These are phyloP conservation scores for Lepidochrysops patricia DNA, from an alignment of 2,888 invertebrate species.

Conservation along the genomic window DNA sequence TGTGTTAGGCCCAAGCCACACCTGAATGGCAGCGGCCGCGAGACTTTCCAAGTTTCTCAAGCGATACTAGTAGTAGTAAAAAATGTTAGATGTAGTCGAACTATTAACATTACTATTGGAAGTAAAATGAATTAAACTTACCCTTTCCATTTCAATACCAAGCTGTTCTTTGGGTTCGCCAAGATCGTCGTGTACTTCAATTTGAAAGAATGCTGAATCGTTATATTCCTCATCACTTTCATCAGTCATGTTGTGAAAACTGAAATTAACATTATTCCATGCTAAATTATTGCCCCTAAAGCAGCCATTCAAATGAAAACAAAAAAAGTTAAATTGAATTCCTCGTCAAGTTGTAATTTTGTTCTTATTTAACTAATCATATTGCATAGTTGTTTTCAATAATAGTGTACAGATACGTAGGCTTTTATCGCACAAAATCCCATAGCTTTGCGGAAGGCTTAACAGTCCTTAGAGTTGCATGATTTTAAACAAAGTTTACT, in stretches of 20 bases:
- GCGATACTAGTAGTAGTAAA: no score
- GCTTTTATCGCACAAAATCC: constrained; percentile 20
- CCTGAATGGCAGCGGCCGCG: no score
- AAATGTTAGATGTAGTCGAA: no score
- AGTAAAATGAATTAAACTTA: no score
- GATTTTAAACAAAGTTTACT: constrained; percentile 8
- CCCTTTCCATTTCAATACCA: constrained; percentile 82
- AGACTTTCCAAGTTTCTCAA: no score
- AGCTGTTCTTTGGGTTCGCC: constrained; percentile 84
- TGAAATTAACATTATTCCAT: background rate
- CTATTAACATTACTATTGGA: no score
- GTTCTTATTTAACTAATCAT: no score
- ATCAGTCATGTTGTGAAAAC: constrained; percentile 36
- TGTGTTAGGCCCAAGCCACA: no score
- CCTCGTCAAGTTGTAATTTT: no score
- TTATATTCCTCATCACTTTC: constrained; percentile 59
- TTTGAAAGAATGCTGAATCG: constrained; percentile 74
- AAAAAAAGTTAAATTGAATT: no score
- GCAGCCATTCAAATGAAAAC: no score
- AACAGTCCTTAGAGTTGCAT: constrained; percentile 27
- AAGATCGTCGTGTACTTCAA: constrained; percentile 83
- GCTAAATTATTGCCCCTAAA: no score
- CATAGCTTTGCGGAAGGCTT: constrained; percentile 32
- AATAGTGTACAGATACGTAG: constrained; percentile 6
- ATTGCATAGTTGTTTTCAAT: background rate